Evolutionary conservation across 1,140 invertebrate genomes (phyloP).

Genomic region (Pseudomyrmex cubaensis): DNA sequence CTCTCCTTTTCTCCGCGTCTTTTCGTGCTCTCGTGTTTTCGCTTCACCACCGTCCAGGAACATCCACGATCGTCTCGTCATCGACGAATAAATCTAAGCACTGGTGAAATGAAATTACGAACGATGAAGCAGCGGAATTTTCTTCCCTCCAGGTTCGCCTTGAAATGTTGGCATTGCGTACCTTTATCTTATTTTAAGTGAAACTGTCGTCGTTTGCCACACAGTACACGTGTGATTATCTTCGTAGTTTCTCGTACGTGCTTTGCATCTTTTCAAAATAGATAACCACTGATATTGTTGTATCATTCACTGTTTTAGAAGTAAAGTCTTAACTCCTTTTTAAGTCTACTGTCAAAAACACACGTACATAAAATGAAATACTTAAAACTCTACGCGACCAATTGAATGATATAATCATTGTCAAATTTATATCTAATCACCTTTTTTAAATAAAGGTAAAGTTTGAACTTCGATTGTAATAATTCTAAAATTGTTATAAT

Average conservation of each 20-base stretch:
- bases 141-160: background rate
- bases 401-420: background rate
- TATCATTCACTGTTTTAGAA: no score
- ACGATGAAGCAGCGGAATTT: background rate
- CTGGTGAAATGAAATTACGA: background rate
- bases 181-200: slow-evolving; percentile 17
- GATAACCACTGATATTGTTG: background rate
- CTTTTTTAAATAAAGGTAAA: background rate
- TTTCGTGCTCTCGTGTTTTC: slow-evolving; percentile 4
- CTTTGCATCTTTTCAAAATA: background rate
- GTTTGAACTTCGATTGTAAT: no score
- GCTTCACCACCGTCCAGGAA: background rate
- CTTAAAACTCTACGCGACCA: background rate
- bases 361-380: background rate
- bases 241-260: slow-evolving; percentile 5
- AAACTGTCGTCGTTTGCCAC: background rate
- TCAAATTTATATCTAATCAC: no score
- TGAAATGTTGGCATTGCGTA: background rate
- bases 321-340: background rate
- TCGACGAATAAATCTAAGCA: no score
- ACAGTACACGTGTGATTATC: background rate
- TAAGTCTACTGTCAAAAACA: background rate
- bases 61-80: background rate
- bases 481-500: background rate
- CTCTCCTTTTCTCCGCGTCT: slow-evolving; percentile 24